These are phyloP conservation scores for Rhinolophus sinicus DNA, from an alignment of 2,113 vertebrate genomes.

Conservation along the genomic window DNA sequence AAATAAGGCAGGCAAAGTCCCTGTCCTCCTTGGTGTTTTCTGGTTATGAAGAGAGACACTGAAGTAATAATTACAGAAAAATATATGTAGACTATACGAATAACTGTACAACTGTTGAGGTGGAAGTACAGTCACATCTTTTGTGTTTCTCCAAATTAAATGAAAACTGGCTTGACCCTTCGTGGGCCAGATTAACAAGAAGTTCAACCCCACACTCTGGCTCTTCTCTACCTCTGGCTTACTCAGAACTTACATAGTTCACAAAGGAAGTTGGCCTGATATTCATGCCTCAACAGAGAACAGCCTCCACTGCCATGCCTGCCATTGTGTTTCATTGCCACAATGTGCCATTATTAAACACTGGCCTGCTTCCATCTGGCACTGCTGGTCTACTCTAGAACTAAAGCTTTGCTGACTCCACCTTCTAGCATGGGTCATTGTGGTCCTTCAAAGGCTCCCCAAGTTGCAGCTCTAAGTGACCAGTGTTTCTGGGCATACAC, in stretches of 20 bases:
- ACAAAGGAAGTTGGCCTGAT: not conserved
- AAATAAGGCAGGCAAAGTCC: not conserved
- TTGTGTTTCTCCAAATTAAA: slow-evolving; percentile 27
- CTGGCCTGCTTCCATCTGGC: not conserved
- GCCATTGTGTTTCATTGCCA: not conserved
- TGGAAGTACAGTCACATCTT: not conserved
- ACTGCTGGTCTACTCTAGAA: not conserved
- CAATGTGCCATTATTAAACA: slow-evolving; percentile 14
- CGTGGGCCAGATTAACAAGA: not conserved
- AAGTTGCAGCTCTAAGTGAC: not conserved
- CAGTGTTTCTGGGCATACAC: not conserved
- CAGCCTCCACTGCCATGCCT: not conserved
- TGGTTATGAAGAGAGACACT: slow-evolving; percentile 32
- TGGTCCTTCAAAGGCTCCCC: not conserved
- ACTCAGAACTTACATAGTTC: not conserved
- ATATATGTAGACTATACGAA: not conserved
- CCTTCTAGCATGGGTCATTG: not conserved
- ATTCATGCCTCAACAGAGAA: not conserved
- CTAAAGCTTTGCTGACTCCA: not conserved
- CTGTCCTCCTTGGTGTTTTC: not conserved
- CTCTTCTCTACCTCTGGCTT: not conserved
- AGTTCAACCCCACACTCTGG: not conserved
- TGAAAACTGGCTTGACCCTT: slow-evolving; percentile 21
- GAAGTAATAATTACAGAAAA: slow-evolving; percentile 9
- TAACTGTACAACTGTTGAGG: not conserved